Percentiles rank a stretch among this genome's conserved stretches.
These are phyloP conservation scores for Psammodynastes pulverulentus DNA, from an alignment of 2,113 vertebrate genomes.

Conservation along the genomic window DNA sequence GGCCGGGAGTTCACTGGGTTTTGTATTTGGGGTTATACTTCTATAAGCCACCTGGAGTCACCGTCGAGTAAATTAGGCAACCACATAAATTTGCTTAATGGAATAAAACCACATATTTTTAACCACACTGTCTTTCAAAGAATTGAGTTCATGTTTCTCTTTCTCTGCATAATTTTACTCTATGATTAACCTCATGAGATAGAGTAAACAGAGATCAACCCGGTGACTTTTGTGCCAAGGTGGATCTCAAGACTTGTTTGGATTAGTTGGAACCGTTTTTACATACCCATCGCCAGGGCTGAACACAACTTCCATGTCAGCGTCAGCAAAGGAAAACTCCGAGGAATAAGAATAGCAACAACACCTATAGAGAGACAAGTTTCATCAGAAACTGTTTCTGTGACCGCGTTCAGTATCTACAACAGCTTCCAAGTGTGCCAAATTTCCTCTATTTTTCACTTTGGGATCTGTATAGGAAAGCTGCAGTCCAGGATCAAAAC, in stretches of 20 bases:
- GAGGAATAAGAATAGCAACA: conserved; percentile 59
- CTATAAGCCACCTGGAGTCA: neutral
- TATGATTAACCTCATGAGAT: neutral
- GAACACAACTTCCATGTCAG: conserved; percentile 70
- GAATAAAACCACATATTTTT: neutral
- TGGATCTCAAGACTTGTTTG: neutral
- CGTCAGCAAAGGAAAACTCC: conserved; percentile 58
- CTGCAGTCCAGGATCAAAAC: neutral
- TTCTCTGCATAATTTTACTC: neutral
- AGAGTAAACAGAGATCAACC: neutral
- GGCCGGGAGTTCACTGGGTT: neutral
- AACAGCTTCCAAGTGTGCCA: neutral
- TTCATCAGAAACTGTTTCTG: neutral
- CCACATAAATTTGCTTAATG: neutral
- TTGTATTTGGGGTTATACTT: neutral
- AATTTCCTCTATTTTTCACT: neutral
- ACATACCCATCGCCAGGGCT: conserved; percentile 67
- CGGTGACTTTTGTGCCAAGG: neutral
- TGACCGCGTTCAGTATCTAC: neutral
- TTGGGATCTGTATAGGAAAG: neutral
- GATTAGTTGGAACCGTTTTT: no score
- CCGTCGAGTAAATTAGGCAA: neutral
- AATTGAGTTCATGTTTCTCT: neutral
- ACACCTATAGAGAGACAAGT: conserved; percentile 49
- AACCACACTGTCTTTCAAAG: neutral